Evolutionary conservation across 1,140 invertebrate species (phyloP), one percentile per base, ranked within the genome.

Genomic region (Scaptodrosophila lebanonensis): DNA sequence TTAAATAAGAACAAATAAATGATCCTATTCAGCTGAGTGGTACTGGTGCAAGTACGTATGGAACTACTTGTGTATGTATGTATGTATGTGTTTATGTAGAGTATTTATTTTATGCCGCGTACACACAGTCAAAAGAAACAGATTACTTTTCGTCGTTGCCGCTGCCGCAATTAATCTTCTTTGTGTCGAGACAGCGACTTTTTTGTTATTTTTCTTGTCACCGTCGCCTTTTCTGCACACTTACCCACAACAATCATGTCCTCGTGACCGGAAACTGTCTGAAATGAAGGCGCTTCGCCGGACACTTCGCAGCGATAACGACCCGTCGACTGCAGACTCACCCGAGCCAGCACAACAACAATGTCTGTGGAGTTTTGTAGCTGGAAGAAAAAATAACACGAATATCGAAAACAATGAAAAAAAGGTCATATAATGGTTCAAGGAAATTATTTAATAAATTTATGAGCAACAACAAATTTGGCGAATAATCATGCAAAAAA

Each of bases 221-320:
- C 38, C n/a, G n/a, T n/a, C n/a, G n/a, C n/a, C n/a, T n/a, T n/a
- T n/a, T n/a, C n/a, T n/a, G 51, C 60, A 61, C 62, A 70, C 91
- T 90, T 88, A 94, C 93, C 92, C 35, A 94, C 91, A 71, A 93
- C 92, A 65, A 90, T 88, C 91, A 94, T 93, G 82, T 92, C 90
- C 66, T 91, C 90, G 73, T 92, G 91, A 75, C 93, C 92, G 48
- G 91, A 91, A 62, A 94, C 92, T 36, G 93, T 94, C 86, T 92
- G 91, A 85, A 94, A 94, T 56, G 89, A 91, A 30, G 92, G 92
- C 36, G 92, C 93, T 86, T 95, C 93, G 12, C 92, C 93, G 11
- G 93, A 93, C 58, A 94, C 92, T 86, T 94, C 93, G 79, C 93
- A 95, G 72, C 92, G 89, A 88, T 94, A 95, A 45, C 90, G 88